Evolutionary conservation across 2,888 invertebrate species (phyloP), one percentile per base, ranked within the genome.

Genomic region (Himalopsyche kuldschensis): DNA sequence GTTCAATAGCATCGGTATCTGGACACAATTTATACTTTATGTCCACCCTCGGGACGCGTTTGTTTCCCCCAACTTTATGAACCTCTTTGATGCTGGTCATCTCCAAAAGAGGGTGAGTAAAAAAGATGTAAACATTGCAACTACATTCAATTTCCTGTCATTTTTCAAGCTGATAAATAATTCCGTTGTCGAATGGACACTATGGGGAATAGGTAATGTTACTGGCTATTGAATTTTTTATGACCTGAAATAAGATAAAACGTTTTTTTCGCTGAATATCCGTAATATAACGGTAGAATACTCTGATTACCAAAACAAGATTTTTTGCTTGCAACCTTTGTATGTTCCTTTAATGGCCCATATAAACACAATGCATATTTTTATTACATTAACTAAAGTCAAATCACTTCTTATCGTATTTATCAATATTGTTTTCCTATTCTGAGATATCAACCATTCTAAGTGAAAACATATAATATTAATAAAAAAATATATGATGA

Each of bases 151-250:
- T 92, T 92, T 92, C 91, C 91, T 91, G 92, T 92, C 92, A 92
- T 92, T 92, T 92, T 92, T 92, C 92, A 92, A 91, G 91, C 92
- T 92, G 92, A 92, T 92, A 92, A 92, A 92, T 92, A 92, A 92
- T 92, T 92, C 92, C 91, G 91, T 92, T 91, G 91, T 91, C 91
- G 91, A 90, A 90, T 89, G 90, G 89, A 91, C 90, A 76, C 77
- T 80, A 55, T 30, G 24, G 82, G 80, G 76, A 79, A 75, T 80
- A 82, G 55, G 35, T 41, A 80, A 31, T 47, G 78, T 47, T 78
- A 78, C 35, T 47, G 27, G 27, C 35, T 47, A 31, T 47, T 78
- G 35, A 78, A 48, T 78, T 47, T 78, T 78, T 24, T 47, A 78
- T 78, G 47, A 35, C 77, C 41, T 55, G 55, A 55, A 55, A 55